Percentiles rank a stretch among this genome's conserved stretches.
Evolutionary conservation across 2,113 vertebrate genomes (phyloP).

Genomic region (Malurus cyaneus): DNA sequence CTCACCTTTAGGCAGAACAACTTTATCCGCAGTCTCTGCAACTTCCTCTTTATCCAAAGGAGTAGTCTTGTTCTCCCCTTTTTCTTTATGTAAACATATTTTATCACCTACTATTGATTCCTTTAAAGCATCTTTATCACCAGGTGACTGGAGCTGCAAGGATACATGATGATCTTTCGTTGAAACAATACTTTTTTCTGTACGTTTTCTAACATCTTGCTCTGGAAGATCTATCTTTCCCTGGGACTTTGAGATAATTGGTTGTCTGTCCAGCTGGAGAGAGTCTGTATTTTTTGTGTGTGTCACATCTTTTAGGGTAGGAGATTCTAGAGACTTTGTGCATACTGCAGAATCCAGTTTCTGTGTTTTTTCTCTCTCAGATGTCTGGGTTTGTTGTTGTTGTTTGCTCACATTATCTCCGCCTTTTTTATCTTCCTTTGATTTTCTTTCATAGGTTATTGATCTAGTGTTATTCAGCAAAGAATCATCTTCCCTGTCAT

Average conservation of each 20-base stretch:
- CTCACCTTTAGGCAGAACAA: slow-evolving; percentile 37
- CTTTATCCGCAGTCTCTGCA: slow-evolving; percentile 26
- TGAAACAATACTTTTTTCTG: slow-evolving; percentile 20
- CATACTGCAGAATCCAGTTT: slow-evolving; percentile 32
- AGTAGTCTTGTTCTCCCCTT: not conserved
- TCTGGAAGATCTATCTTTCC: not conserved
- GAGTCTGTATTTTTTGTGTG: slow-evolving; percentile 41
- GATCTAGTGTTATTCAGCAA: not conserved
- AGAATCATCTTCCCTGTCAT: not conserved
- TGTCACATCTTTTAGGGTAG: slow-evolving; percentile 20
- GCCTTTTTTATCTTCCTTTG: slow-evolving; percentile 11
- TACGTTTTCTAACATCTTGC: slow-evolving; percentile 27
- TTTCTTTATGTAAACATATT: not conserved
- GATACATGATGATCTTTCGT: slow-evolving; percentile 18
- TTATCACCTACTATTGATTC: slow-evolving; percentile 7
- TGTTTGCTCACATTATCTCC: slow-evolving; percentile 6
- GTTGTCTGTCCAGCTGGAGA: not conserved
- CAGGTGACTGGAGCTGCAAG: not conserved
- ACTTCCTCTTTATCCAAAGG: slow-evolving; percentile 8
- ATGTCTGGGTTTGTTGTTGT: not conserved
- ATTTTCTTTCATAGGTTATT: not conserved
- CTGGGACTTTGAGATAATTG: not conserved
- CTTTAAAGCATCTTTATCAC: slow-evolving; percentile 48
- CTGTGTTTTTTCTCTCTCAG: not conserved
- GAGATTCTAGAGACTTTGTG: not conserved